Percentiles rank a stretch among this genome's conserved stretches.
Evolutionary conservation across 2,888 invertebrate species (phyloP).

Genomic region (Philaethria dido): DNA sequence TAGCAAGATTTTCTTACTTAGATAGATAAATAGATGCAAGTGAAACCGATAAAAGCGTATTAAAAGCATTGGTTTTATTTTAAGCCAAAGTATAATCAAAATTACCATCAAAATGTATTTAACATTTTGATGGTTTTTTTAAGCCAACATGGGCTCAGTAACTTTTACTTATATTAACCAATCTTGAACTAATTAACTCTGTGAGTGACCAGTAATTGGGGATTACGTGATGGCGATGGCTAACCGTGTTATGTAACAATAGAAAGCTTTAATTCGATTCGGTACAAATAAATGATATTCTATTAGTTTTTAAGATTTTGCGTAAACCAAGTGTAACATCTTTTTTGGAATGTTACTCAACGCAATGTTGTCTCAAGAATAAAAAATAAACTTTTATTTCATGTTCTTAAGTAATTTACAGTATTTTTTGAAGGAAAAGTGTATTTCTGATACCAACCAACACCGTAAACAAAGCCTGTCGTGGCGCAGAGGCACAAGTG

Average conservation of each 20-base stretch:
- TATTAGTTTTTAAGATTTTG: slow-evolving; percentile 26
- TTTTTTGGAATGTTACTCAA: slow-evolving; percentile 18
- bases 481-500: no score
- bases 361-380: not conserved
- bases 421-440: not conserved
- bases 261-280: slow-evolving; percentile 39
- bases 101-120: no score
- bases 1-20: no score
- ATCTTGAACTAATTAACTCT: slow-evolving; percentile 27
- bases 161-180: slow-evolving; percentile 2
- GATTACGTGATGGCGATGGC: slow-evolving; percentile 37
- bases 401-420: not conserved
- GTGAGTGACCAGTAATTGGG: slow-evolving; percentile 30
- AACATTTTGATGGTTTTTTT: no score
- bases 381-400: not conserved
- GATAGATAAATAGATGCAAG: not conserved
- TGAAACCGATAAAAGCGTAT: no score
- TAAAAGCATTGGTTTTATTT: no score
- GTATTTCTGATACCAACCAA: no score
- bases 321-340: slow-evolving; percentile 10
- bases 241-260: slow-evolving; percentile 35
- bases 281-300: slow-evolving; percentile 30
- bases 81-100: no score
- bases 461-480: no score
- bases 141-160: not conserved